Evolutionary conservation across 2,888 invertebrate genomes (phyloP), one percentile per base, ranked within the genome.

Genomic region (Diadegma fenestrale): DNA sequence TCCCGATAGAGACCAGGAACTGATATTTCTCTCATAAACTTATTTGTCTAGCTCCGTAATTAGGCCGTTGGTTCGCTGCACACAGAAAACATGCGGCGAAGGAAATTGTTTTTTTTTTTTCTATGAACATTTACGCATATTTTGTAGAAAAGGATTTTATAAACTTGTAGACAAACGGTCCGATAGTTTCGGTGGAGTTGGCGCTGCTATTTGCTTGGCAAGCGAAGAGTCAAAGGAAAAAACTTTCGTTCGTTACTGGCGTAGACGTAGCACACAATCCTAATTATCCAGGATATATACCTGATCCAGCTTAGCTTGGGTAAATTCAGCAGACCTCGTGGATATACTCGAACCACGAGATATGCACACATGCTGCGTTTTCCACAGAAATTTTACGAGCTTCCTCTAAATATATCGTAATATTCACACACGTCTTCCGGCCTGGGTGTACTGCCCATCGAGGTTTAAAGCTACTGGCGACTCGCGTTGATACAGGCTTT

Each of bases 261-360:
- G 48, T 64, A 19, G 51, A 43, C 41, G 51, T 41, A 76, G 69
- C 61, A 61, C 63, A 54, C 48, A 63, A 82, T 76, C 76, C 76
- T 76, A 69, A 82, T 82, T 82, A 69, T 77, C 76, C 64, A 26
- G 61, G 76, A 82, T 77, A 82, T 77, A 82, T 58, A 17, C 51
- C 61, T 79, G 68, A 83, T 79, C 61, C 63, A 61, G 79, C 75
- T 83, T 75, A 83, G 69, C 69, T 69, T 41, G 26, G 41, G 54
- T 43, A 48, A 79, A 79, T 64, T 79, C 63, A 26, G 76, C 61
- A 69, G 54, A 45, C 69, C 22, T 43, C 12, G 45, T 41, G 51
- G 41, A 48, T 43, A 41, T 45, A 14, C 26, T 10, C 58, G 58
- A 58, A 58, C 14, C 41, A 66, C 43, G 63, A 77, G 66, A 78